Evolutionary conservation across 2,797 vertebrate genomes (phyloP).

Genomic region (Anguilla megastoma): DNA sequence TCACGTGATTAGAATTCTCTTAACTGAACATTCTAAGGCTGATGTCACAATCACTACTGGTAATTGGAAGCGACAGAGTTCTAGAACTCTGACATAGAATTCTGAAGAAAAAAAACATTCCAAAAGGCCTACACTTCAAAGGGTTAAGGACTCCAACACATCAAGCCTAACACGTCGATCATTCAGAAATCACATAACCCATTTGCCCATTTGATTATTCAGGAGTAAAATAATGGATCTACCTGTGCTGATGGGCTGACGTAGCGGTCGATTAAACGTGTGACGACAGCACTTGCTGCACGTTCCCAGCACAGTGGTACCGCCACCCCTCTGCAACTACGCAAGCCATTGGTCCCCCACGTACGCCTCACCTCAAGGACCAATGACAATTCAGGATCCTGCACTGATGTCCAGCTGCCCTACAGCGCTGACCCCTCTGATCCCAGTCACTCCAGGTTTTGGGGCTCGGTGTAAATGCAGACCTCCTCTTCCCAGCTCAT

Average conservation of each 20-base stretch:
- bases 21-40: no score
- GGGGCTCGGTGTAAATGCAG: not conserved
- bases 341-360: not conserved
- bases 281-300: no score
- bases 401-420: not conserved
- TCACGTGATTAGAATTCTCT: no score
- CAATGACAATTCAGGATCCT: not conserved
- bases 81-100: no score
- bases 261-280: no score
- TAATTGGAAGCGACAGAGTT: no score
- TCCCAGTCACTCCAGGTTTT: not conserved
- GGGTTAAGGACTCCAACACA: not conserved
- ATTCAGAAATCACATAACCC: not conserved
- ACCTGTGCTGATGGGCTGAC: not conserved
- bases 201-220: not conserved
- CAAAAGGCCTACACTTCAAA: no score
- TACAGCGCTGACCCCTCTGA: not conserved
- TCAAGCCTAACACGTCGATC: not conserved
- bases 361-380: not conserved
- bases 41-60: no score
- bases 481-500: not conserved
- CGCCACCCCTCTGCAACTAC: not conserved
- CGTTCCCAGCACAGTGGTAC: not conserved
- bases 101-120: no score
- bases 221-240: not conserved